Base-by-base conservation (phyloP, 2,797 vertebrate genomes). In the Pempheris klunzingeri region DNA sequence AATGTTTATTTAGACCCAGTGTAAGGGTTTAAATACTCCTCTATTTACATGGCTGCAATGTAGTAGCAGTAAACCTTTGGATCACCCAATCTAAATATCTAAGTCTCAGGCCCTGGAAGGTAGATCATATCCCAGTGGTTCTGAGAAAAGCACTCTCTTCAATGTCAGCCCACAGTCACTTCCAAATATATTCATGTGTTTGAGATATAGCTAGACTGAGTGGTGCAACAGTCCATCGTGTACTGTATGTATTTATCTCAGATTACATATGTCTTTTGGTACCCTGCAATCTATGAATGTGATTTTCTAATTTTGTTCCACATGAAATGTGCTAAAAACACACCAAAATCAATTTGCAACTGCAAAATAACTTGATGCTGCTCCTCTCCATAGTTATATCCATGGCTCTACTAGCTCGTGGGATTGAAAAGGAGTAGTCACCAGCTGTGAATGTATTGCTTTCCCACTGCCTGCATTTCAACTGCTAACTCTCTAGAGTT, bases 371-470 rank as follows among this genome's bases (percentile, higher is more conserved):
- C 52, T 74, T 10, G 18, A 60, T 79, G 62, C 41, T 20, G 22
- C 0, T 9, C 59, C 74, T 75, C 80, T 84, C 75, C 54, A 39
- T 46, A 57, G 68, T 78, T 64, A 57, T 82, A 78, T 82, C 58
- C 55, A 68, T 41, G 66, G 66, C 73, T 78, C 50, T 78, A 71
- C 60, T 72, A 43, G 75, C 71, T 74, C 71, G 44, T 0, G 24
- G 86, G 71, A 92, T 83, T 84, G 81, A 89, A 84, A 88, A 65
- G 17, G 24, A 87, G 74, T 55, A 77, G 71, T 78, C 85, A 79
- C 60, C 5, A 7, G 69, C 73, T 85, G 72, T 75, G 76, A 89
- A 80, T 84, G 60, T 77, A 88, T 87, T 87, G 80, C 81, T 86
- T 86, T 85, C 71, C 76, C 47, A 63, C 58, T 57, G 46, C 55